phyloP scores from a whole-genome alignment of 2,113 vertebrate species.

The Larimichthys polyactis region DNA sequence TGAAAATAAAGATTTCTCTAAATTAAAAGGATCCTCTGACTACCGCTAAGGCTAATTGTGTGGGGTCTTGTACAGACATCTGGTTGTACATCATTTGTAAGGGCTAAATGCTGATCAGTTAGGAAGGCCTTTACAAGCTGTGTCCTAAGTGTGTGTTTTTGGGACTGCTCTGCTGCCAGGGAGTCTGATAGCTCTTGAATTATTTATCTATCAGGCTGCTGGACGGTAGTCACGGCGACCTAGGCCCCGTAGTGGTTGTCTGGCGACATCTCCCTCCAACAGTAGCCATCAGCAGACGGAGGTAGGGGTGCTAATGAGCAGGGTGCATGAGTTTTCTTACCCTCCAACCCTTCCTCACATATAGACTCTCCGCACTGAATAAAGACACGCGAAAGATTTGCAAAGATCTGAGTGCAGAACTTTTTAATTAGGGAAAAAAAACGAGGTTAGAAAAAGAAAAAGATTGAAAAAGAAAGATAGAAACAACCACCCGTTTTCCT shows the following conservation, averaged over 20 bases:
- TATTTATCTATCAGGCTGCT: conserved; percentile 81
- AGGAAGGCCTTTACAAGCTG: conserved; percentile 68
- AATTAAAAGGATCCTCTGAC: conserved; percentile 75
- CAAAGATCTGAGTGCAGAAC: conserved; percentile 82
- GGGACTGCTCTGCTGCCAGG: conserved; percentile 75
- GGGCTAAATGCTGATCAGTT: conserved; percentile 76
- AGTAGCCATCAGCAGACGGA: conserved; percentile 71
- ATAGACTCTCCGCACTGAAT: conserved; percentile 48
- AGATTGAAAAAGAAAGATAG: conserved; percentile 79
- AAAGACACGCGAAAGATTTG: conserved; percentile 69
- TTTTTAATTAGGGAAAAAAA: conserved; percentile 85
- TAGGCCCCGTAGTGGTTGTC: conserved; percentile 73
- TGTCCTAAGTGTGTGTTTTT: conserved; percentile 76
- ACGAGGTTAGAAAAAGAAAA: conserved; percentile 70
- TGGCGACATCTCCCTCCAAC: conserved; percentile 75
- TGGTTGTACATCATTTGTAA: conserved; percentile 75
- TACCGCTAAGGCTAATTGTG: conserved; percentile 72
- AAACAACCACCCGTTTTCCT: conserved; percentile 85
- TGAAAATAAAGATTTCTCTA: conserved; percentile 81
- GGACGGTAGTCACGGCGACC: conserved; percentile 78
- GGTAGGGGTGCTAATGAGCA: conserved; percentile 70
- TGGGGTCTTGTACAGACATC: conserved; percentile 70
- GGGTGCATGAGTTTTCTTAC: conserved; percentile 57
- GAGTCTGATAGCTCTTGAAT: conserved; percentile 83
- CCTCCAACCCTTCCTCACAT: conserved; percentile 59